Conservation (phyloP, 2,888 invertebrate species). For the Coremacera marginata region DNA sequence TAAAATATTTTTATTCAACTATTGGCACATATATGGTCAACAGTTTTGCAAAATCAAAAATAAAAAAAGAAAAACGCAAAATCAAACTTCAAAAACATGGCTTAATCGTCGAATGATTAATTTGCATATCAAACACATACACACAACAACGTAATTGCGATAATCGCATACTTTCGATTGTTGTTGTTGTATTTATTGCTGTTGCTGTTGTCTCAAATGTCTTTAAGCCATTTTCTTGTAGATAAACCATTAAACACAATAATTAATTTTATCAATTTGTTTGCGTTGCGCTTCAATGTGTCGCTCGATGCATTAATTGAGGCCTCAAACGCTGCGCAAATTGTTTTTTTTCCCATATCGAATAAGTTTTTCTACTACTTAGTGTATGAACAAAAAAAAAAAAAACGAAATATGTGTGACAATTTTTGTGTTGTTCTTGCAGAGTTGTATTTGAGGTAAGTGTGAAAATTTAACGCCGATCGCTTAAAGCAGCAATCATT, state of each 20-base stretch:
- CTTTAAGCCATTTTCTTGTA: conserved; percentile 34
- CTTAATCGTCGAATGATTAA: conserved; percentile 46
- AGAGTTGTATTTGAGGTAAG: neutral
- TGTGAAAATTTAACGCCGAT: conserved; percentile 11
- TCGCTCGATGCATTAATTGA: neutral
- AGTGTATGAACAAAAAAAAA: neutral
- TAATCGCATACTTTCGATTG: conserved; percentile 51
- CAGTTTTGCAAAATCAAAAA: neutral
- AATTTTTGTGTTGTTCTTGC: conserved; percentile 10
- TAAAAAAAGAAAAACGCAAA: conserved; percentile 4
- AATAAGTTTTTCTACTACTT: neutral
- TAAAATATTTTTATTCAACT: neutral
- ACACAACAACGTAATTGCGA: conserved; percentile 61
- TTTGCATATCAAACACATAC: conserved; percentile 61
- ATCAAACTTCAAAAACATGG: neutral
- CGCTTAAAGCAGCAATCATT: neutral
- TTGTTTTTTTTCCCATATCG: too few relatives aligned
- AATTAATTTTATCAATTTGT: conserved; percentile 44
- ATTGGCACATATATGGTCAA: neutral
- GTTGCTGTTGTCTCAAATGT: conserved; percentile 45
- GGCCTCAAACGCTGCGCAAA: neutral
- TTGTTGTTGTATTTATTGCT: conserved; percentile 52
- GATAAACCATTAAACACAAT: conserved; percentile 43
- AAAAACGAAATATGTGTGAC: neutral
- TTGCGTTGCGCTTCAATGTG: conserved; percentile 17